Evolutionary conservation across 2,888 invertebrate species (phyloP).

Genomic region (Leucozona laternaria): DNA sequence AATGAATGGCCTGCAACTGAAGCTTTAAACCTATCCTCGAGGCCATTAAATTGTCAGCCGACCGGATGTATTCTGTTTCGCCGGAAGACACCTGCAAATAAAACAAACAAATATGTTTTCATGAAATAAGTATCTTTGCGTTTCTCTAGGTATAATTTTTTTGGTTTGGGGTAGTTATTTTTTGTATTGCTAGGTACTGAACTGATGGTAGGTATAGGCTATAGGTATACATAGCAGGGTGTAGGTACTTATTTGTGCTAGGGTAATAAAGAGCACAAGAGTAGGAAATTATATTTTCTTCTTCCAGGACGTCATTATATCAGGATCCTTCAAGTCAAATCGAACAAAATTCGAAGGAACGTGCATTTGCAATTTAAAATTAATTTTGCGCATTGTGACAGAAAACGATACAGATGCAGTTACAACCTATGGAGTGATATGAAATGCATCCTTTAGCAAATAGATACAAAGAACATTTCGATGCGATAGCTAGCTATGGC

Average conservation of each 20-base stretch:
- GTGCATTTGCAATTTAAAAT: conserved; percentile 61
- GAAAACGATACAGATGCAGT: conserved; percentile 33
- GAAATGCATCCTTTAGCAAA: conserved; percentile 11
- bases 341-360: conserved; percentile 21
- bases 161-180: conserved; percentile 31
- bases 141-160: conserved; percentile 13
- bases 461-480: conserved; percentile 15
- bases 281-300: conserved; percentile 64
- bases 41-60: conserved; percentile 82
- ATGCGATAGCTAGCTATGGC: too few relatives aligned
- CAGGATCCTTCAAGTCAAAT: conserved; percentile 25
- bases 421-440: conserved; percentile 13
- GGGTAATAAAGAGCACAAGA: conserved; percentile 25
- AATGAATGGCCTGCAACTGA: conserved; percentile 83
- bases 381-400: conserved; percentile 64
- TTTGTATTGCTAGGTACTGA: neutral
- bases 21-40: conserved; percentile 82
- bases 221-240: too few relatives aligned
- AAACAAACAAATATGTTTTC: conserved; percentile 58
- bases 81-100: conserved; percentile 81
- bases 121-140: conserved; percentile 23
- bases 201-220: neutral
- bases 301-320: conserved; percentile 57
- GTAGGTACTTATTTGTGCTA: neutral
- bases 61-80: conserved; percentile 82